phyloP scores from a whole-genome alignment of 2,888 invertebrate genomes.

The Melikaiella ostensackeni region DNA sequence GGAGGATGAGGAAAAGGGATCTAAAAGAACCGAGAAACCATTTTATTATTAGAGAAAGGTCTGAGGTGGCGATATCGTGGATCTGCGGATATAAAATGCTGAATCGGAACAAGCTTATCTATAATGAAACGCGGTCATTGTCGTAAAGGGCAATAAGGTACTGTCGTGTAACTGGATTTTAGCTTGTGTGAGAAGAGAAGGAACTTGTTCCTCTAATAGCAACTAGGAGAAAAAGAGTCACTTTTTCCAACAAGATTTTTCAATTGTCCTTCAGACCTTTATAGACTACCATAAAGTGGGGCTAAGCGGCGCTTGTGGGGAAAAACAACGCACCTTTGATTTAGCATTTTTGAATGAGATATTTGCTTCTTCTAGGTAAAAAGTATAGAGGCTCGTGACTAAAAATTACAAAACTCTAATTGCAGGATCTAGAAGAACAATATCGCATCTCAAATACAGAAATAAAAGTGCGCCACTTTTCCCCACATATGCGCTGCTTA shows the following conservation, averaged over 20 bases:
- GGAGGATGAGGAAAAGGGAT: not conserved
- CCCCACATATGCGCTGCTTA: too few relatives aligned
- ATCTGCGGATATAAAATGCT: constrained; percentile 24
- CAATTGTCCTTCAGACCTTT: constrained; percentile 1
- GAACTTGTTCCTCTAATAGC: not conserved
- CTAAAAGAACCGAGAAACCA: constrained; percentile 20
- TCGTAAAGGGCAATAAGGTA: constrained; percentile 25
- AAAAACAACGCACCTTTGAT: too few relatives aligned
- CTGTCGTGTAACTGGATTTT: constrained; percentile 11
- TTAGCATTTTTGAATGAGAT: too few relatives aligned
- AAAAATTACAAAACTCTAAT: too few relatives aligned
- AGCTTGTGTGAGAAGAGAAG: not conserved
- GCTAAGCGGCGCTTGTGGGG: too few relatives aligned
- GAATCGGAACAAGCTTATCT: constrained; percentile 34
- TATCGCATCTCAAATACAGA: too few relatives aligned
- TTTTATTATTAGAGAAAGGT: constrained; percentile 39
- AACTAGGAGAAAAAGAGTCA: not conserved
- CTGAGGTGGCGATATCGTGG: constrained; percentile 36
- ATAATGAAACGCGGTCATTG: constrained; percentile 31
- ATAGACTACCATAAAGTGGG: too few relatives aligned
- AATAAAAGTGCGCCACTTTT: too few relatives aligned
- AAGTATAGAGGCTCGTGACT: too few relatives aligned
- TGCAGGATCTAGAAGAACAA: too few relatives aligned
- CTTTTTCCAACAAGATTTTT: not conserved
- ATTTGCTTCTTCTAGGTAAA: too few relatives aligned